Evolutionary conservation across 2,888 invertebrate genomes (phyloP).

Genomic region (Sussaba pulchella): DNA sequence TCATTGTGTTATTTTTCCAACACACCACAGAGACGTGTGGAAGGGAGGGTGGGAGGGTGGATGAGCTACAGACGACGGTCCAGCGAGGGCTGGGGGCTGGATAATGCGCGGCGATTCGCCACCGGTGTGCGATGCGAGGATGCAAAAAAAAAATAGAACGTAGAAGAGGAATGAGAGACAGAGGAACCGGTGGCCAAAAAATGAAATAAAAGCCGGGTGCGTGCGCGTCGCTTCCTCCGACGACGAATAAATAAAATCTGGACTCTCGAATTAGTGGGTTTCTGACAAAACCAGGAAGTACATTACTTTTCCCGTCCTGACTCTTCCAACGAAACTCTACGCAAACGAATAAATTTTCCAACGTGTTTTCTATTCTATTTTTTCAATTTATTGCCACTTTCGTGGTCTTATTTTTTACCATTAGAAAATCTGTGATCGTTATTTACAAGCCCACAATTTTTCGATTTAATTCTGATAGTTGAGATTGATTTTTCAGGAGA

Average conservation of each 20-base stretch:
- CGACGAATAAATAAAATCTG: conserved; percentile 74
- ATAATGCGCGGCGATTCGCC: conserved; percentile 51
- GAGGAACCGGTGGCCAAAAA: conserved; percentile 34
- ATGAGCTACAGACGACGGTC: conserved; percentile 48
- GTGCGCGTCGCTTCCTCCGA: conserved; percentile 37
- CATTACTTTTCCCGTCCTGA: conserved; percentile 71
- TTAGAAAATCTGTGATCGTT: no score
- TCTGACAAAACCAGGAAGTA: conserved; percentile 77
- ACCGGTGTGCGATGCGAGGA: conserved; percentile 39
- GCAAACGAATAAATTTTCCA: conserved; percentile 24
- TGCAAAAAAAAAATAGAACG: conserved; percentile 47
- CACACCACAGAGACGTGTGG: conserved; percentile 34
- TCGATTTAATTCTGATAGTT: no score
- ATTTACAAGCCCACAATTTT: no score
- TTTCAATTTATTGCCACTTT: conserved; percentile 18
- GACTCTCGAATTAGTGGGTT: conserved; percentile 73
- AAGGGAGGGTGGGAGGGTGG: conserved; percentile 28
- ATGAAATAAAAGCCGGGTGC: conserved; percentile 34
- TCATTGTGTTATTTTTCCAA: conserved; percentile 43
- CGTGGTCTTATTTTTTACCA: conserved; percentile 3
- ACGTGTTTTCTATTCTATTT: conserved; percentile 32
- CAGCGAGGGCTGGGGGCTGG: conserved; percentile 43
- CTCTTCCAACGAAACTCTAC: conserved; percentile 16
- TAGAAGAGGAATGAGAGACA: conserved; percentile 50
- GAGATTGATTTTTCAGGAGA: no score